phyloP scores from a whole-genome alignment of 2,113 vertebrate species.

The Odocoileus virginianus region DNA sequence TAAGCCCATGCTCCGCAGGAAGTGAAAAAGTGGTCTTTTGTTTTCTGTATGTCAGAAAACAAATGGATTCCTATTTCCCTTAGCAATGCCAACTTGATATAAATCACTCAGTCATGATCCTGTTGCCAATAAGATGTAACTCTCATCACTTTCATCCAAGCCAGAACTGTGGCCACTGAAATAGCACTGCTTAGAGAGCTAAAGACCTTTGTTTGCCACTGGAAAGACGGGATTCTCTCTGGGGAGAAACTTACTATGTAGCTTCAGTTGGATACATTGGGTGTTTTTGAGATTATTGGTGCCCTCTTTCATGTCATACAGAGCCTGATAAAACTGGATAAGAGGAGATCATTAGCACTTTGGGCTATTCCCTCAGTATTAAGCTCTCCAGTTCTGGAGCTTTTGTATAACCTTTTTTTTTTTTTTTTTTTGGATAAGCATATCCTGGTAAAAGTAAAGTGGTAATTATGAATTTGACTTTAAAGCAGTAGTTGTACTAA shows the following conservation, averaged over 20 bases:
- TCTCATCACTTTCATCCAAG: constrained; percentile 21
- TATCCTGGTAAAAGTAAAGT: constrained; percentile 34
- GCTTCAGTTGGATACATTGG: constrained; percentile 18
- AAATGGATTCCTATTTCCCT: constrained; percentile 68
- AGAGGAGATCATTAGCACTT: not conserved
- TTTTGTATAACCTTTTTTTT: not conserved
- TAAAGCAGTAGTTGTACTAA: not conserved
- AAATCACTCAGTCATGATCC: constrained; percentile 41
- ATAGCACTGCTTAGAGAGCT: constrained; percentile 17
- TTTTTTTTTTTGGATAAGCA: not conserved
- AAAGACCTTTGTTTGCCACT: constrained; percentile 72
- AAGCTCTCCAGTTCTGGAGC: not conserved
- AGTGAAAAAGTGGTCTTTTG: constrained; percentile 61
- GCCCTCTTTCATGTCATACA: not conserved
- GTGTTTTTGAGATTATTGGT: constrained; percentile 16
- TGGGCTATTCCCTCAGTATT: not conserved
- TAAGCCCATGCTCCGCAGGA: constrained; percentile 62
- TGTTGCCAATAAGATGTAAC: constrained; percentile 27
- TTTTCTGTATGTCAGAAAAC: constrained; percentile 65
- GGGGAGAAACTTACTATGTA: not conserved
- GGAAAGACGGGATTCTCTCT: constrained; percentile 75
- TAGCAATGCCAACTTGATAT: constrained; percentile 23
- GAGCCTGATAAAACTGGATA: constrained; percentile 31
- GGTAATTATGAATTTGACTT: constrained; percentile 41
- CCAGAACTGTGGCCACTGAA: constrained; percentile 25